phyloP scores from a whole-genome alignment of 2,113 vertebrate genomes.

The Trematomus loennbergii region DNA sequence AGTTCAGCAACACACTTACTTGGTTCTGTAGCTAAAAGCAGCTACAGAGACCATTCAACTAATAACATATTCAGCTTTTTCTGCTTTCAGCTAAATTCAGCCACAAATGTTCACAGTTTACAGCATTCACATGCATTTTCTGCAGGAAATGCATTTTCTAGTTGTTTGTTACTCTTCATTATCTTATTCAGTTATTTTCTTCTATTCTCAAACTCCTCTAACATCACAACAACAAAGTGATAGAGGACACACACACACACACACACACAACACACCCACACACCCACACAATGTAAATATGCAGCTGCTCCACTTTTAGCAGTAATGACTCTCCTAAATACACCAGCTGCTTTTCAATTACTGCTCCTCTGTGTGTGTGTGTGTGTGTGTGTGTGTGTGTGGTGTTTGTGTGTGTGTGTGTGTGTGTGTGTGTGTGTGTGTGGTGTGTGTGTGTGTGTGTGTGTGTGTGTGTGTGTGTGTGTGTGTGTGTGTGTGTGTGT shows the following conservation, averaged over 20 bases:
- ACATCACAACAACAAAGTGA: slow-evolving; percentile 43
- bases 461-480: slow-evolving; percentile 12
- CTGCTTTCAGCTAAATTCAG: too few species aligned
- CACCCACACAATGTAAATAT: slow-evolving; percentile 19
- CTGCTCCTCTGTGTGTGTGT: slow-evolving; percentile 7
- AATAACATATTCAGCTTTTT: too few species aligned
- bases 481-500: slow-evolving; percentile 22
- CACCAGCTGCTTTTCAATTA: slow-evolving; percentile 75
- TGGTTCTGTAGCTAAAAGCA: too few species aligned
- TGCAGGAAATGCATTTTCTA: background rate
- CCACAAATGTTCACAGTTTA: too few species aligned
- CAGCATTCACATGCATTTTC: too few species aligned
- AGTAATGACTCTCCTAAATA: slow-evolving; percentile 66
- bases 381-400: slow-evolving; percentile 21
- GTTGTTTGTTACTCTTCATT: slow-evolving; percentile 2
- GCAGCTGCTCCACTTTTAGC: slow-evolving; percentile 63
- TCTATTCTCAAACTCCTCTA: slow-evolving; percentile 17
- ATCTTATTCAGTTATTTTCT: background rate
- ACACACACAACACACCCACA: slow-evolving; percentile 11
- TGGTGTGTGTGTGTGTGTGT: slow-evolving; percentile 13
- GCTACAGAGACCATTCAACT: too few species aligned
- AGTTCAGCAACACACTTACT: too few species aligned
- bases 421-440: slow-evolving; percentile 17
- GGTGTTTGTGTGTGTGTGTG: background rate
- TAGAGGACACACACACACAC: slow-evolving; percentile 20